Evolutionary conservation across 2,113 vertebrate genomes (phyloP).

Genomic region (Lepidothrix coronata): DNA sequence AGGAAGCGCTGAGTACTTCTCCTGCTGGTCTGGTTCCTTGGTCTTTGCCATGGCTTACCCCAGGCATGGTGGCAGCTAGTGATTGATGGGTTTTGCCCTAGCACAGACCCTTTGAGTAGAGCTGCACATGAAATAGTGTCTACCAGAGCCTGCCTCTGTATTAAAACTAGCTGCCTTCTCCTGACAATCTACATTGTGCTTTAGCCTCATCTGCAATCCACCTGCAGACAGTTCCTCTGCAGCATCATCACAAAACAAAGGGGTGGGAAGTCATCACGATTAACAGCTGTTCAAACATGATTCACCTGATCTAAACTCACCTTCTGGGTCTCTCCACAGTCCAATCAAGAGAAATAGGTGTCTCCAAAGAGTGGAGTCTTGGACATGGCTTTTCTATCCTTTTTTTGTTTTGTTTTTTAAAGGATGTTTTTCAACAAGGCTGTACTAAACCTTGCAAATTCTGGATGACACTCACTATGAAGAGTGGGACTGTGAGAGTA

Average conservation of each 20-base stretch:
- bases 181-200: not conserved
- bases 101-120: not conserved
- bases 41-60: not conserved
- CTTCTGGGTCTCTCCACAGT: not conserved
- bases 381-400: not conserved
- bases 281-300: not conserved
- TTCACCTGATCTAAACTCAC: not conserved
- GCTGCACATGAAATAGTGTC: not conserved
- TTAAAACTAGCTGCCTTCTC: not conserved
- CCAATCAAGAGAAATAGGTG: not conserved
- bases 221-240: not conserved
- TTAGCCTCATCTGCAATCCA: not conserved
- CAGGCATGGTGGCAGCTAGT: not conserved
- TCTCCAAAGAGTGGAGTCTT: not conserved
- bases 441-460: not conserved
- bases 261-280: not conserved
- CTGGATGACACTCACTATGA: not conserved
- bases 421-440: not conserved
- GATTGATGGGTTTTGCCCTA: not conserved
- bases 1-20: not conserved
- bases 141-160: not conserved
- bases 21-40: not conserved
- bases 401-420: not conserved
- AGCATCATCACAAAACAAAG: not conserved
- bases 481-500: not conserved